These are phyloP conservation scores for Lemur catta DNA, from an alignment of 2,797 vertebrate species.

Conservation along the genomic window DNA sequence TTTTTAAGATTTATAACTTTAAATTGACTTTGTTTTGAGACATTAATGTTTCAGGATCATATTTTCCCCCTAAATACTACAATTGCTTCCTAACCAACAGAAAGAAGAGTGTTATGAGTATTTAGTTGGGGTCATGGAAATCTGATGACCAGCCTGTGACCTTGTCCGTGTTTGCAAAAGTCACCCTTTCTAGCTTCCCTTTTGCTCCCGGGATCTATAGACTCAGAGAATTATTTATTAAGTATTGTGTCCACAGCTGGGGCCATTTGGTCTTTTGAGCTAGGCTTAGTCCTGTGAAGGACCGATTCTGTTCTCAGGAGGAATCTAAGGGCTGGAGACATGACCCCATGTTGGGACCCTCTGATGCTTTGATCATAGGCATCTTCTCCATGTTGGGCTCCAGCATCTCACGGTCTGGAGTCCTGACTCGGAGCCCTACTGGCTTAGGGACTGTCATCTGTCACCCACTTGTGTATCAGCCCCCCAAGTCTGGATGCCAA, in stretches of 20 bases:
- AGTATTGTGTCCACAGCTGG: background rate
- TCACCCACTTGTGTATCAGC: rapidly evolving
- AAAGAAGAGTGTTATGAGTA: background rate
- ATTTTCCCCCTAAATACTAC: background rate
- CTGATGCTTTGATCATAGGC: background rate
- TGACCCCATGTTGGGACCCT: background rate
- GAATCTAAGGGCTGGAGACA: background rate
- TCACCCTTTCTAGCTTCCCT: background rate
- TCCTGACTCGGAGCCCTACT: background rate
- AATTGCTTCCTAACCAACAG: background rate
- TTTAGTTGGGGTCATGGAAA: background rate
- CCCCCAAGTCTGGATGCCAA: no score
- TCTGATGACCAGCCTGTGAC: background rate
- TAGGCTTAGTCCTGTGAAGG: background rate
- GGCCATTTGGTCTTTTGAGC: background rate
- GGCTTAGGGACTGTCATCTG: background rate
- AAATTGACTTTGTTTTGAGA: constrained; percentile 35
- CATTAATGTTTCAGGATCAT: background rate
- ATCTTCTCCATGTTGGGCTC: background rate
- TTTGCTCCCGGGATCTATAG: background rate
- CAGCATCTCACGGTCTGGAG: background rate
- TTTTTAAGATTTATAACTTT: constrained; percentile 42
- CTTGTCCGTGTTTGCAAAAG: background rate
- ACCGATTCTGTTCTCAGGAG: background rate
- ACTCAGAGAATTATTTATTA: background rate